Evolutionary conservation across 2,888 invertebrate species (phyloP).

Genomic region (Chironomus tentans): DNA sequence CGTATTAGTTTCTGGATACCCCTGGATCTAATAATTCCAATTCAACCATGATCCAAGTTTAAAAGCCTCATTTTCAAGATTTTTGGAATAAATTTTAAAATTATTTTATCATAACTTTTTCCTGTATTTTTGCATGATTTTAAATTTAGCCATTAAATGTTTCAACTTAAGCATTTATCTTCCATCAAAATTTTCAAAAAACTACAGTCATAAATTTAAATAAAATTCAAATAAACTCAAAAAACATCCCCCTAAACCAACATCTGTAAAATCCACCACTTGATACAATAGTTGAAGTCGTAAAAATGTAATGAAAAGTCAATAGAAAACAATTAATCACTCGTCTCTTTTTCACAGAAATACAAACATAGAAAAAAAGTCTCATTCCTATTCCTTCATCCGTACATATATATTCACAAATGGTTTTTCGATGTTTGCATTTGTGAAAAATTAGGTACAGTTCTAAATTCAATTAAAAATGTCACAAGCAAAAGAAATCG

Average conservation of each 20-base stretch:
- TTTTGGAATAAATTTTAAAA: too few relatives aligned
- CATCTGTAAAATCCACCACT: neutral
- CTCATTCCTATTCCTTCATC: neutral
- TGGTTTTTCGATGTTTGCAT: neutral
- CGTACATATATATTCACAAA: neutral
- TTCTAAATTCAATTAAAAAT: slow-evolving; percentile 26
- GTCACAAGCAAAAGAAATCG: slow-evolving; percentile 8
- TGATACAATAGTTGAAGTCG: neutral
- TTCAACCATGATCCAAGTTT: too few relatives aligned
- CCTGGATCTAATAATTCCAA: too few relatives aligned
- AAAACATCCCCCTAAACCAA: neutral
- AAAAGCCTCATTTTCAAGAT: too few relatives aligned
- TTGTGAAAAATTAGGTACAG: slow-evolving; percentile 21
- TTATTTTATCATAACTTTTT: too few relatives aligned
- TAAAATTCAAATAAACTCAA: neutral
- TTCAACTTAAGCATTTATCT: too few relatives aligned
- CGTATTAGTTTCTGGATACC: too few relatives aligned
- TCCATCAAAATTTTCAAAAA: too few relatives aligned
- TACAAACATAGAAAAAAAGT: too few relatives aligned
- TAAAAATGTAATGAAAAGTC: slow-evolving; percentile 21
- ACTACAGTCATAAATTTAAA: neutral
- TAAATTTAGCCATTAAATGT: too few relatives aligned
- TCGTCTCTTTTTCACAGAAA: neutral
- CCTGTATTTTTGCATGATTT: too few relatives aligned
- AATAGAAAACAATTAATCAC: slow-evolving; percentile 24